A percentile compares a stretch with the other conserved stretches of the same genome.
phyloP scores from a whole-genome alignment of 2,888 invertebrate species.

The Acanthosepion pharaonis region DNA sequence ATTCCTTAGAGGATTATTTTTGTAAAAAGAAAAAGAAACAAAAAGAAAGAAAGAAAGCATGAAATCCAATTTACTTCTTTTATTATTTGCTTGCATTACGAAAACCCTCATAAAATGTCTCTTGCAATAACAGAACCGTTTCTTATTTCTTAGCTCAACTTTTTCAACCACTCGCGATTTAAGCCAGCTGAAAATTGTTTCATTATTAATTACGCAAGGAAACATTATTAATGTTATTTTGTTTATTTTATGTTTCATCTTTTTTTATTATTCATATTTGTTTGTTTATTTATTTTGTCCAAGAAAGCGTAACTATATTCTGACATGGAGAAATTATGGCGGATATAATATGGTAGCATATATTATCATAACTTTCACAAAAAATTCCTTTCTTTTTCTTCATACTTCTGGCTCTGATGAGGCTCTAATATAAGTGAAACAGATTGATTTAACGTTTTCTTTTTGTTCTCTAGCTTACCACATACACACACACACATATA shows the following conservation, averaged over 20 bases:
- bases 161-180: background rate
- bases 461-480: too few relatives aligned
- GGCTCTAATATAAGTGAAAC: too few relatives aligned
- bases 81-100: background rate
- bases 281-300: too few relatives aligned
- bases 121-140: background rate
- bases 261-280: too few relatives aligned
- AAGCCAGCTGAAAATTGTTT: background rate
- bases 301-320: background rate
- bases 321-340: background rate
- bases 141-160: background rate
- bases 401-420: too few relatives aligned
- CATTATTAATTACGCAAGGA: background rate
- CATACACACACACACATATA: too few relatives aligned
- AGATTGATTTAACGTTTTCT: too few relatives aligned
- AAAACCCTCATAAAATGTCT: background rate
- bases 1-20: background rate
- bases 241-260: background rate
- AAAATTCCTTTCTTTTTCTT: too few relatives aligned
- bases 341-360: background rate
- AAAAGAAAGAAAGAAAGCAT: background rate
- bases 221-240: background rate
- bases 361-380: too few relatives aligned
- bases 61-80: background rate
- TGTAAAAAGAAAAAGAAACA: too few relatives aligned